A percentile compares a stretch with the other conserved stretches of the same genome.
phyloP scores from a whole-genome alignment of 64 coral and sea anemone species.

The Catalaphyllia jardinei region DNA sequence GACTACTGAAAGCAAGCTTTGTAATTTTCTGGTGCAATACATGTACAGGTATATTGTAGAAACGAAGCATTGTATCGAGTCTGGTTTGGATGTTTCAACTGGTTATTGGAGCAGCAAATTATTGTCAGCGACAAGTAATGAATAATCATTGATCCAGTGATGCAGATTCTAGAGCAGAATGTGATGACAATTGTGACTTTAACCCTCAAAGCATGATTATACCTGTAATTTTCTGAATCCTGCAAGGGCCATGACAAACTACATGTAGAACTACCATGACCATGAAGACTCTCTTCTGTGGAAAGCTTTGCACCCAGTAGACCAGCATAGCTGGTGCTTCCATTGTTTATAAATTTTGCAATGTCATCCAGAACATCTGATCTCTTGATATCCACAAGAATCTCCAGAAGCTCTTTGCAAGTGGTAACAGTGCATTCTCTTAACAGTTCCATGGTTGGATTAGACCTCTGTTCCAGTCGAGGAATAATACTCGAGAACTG shows the following conservation, averaged over 20 bases:
- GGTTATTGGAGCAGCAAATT: too few species aligned
- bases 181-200: too few species aligned
- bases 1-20: too few species aligned
- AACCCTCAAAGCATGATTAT: background rate
- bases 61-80: too few species aligned
- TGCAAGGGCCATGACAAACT: slow-evolving; percentile 12
- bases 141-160: too few species aligned
- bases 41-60: too few species aligned
- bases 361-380: slow-evolving; percentile 25
- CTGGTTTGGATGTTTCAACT: too few species aligned
- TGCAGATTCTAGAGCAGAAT: too few species aligned
- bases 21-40: too few species aligned
- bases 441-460: slow-evolving; percentile 58
- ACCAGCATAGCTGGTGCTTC: background rate
- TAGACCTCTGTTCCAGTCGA: background rate
- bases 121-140: too few species aligned
- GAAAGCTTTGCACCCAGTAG: background rate
- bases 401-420: background rate
- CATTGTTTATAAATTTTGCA: background rate
- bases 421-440: slow-evolving; percentile 28
- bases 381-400: slow-evolving; percentile 4
- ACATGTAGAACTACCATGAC: background rate
- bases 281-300: background rate
- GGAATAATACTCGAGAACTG: slow-evolving; percentile 47
- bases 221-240: background rate